phyloP scores from a whole-genome alignment of 2,888 invertebrate species.

The Thysanoteuthis rhombus region DNA sequence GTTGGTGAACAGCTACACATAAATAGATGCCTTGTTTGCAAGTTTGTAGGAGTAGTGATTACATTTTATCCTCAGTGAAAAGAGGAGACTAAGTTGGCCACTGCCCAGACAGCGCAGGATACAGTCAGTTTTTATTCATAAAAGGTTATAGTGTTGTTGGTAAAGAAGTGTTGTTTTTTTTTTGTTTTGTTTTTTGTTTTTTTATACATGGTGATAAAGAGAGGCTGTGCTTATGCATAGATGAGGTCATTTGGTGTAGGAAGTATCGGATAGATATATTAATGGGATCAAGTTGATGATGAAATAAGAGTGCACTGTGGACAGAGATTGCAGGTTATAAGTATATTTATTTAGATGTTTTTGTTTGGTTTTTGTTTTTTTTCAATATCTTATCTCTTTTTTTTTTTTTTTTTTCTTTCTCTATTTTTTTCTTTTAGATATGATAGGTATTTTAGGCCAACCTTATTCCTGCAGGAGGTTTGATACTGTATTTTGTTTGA shows the following conservation, averaged over 20 bases:
- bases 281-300: not conserved
- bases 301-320: not conserved
- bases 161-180: not conserved
- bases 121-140: not conserved
- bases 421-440: too few species aligned
- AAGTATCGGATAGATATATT: not conserved
- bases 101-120: not conserved
- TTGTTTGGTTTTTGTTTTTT: too few species aligned
- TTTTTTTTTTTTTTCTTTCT: too few species aligned
- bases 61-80: not conserved
- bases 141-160: not conserved
- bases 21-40: not conserved
- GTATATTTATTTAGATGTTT: too few species aligned
- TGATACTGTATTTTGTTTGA: too few species aligned
- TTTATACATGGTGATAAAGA: not conserved
- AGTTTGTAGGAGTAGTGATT: not conserved
- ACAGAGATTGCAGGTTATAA: not conserved
- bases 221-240: not conserved
- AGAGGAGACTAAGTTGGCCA: not conserved
- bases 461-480: too few species aligned
- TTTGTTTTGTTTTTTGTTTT: not conserved
- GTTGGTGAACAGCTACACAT: not conserved
- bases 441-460: too few species aligned
- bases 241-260: not conserved
- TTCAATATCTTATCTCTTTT: too few species aligned